Evolutionary conservation across 2,888 invertebrate species (phyloP).

Genomic region (Pardosa pseudoannulata): DNA sequence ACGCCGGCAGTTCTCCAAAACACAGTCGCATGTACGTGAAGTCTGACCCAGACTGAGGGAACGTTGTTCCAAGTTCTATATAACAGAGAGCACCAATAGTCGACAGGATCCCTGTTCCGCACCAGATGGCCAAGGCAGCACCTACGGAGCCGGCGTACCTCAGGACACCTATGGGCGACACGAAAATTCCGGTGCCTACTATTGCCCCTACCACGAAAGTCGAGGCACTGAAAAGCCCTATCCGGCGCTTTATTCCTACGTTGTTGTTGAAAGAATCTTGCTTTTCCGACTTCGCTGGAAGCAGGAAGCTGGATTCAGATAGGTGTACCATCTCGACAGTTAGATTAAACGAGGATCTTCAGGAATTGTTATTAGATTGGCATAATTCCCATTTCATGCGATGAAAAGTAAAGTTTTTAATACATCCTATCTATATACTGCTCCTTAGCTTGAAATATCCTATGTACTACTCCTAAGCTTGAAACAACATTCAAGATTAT

Average conservation of each 20-base stretch:
- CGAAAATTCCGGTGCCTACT: conserved; percentile 96
- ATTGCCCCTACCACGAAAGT: conserved; percentile 97
- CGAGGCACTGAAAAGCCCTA: conserved; percentile 91
- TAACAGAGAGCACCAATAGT: conserved; percentile 97
- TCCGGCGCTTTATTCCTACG: conserved; percentile 80
- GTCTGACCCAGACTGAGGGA: conserved; percentile 96
- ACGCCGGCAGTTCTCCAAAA: conserved; percentile 94
- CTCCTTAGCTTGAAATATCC: no score
- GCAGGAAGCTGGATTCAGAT: conserved; percentile 18
- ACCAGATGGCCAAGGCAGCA: conserved; percentile 92
- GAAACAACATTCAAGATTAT: no score
- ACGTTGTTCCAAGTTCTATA: conserved; percentile 93
- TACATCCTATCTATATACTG: no score
- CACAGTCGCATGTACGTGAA: conserved; percentile 97
- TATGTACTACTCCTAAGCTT: no score
- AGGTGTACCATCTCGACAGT: conserved; percentile 27
- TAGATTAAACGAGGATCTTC: no score
- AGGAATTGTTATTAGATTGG: no score
- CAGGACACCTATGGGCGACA: conserved; percentile 94
- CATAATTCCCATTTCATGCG: no score
- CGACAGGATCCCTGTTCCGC: conserved; percentile 90
- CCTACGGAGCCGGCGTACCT: conserved; percentile 91
- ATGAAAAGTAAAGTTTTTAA: no score
- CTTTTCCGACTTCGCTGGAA: background rate
- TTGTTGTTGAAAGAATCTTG: background rate